These are phyloP conservation scores for Exocentrus adspersus DNA, from an alignment of 2,888 invertebrate species.

Conservation along the genomic window DNA sequence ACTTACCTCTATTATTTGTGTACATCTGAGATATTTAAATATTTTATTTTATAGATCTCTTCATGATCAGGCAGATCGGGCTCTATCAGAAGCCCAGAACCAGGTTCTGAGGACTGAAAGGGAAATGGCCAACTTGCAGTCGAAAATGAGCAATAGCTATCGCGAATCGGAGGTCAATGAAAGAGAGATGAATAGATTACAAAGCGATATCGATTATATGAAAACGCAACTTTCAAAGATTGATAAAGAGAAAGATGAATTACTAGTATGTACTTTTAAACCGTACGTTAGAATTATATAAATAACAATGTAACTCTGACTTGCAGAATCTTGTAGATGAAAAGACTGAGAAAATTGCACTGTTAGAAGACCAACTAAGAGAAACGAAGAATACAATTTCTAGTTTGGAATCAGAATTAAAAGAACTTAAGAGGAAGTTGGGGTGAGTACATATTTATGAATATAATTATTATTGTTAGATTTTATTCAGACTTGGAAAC, in stretches of 20 bases:
- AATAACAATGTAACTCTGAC: no score
- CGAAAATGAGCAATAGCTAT: constrained; percentile 55
- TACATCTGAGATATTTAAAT: no score
- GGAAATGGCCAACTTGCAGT: constrained; percentile 71
- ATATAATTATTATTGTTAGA: neutral
- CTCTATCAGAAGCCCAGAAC: constrained; percentile 74
- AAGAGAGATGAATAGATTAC: constrained; percentile 70
- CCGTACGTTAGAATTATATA: no score
- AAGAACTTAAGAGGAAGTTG: constrained; percentile 69
- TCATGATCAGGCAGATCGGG: constrained; percentile 81
- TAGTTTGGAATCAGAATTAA: constrained; percentile 67
- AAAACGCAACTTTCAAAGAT: constrained; percentile 72
- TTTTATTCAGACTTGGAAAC: no score
- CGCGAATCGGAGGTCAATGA: constrained; percentile 61
- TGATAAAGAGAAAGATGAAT: constrained; percentile 77
- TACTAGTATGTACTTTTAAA: constrained; percentile 68
- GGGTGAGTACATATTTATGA: constrained; percentile 57
- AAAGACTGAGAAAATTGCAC: constrained; percentile 75
- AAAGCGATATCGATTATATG: constrained; percentile 72
- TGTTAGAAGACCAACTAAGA: constrained; percentile 73
- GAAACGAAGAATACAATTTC: constrained; percentile 68
- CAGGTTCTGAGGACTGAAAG: constrained; percentile 73
- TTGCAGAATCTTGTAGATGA: constrained; percentile 74
- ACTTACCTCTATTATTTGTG: no score
- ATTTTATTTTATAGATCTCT: constrained; percentile 67